Evolutionary conservation across 2,113 vertebrate species (phyloP).

Genomic region (Erpornis zantholeuca): DNA sequence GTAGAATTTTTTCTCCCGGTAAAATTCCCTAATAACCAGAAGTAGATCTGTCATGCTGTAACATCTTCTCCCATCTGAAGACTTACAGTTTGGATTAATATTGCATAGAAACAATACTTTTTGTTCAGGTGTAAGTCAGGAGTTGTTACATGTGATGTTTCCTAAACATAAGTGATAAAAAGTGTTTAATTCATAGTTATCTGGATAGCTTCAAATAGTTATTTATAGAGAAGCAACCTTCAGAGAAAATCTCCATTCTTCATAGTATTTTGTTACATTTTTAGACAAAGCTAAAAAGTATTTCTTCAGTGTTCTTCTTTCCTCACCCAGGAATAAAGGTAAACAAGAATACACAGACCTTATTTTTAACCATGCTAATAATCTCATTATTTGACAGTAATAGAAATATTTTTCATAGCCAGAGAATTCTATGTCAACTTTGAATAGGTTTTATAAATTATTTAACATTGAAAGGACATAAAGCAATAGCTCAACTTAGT

Average conservation of each 20-base stretch:
- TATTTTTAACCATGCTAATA: background rate
- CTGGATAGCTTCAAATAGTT: background rate
- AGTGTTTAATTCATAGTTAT: background rate
- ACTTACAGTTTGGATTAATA: background rate
- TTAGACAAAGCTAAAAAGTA: background rate
- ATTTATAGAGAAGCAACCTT: background rate
- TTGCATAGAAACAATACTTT: background rate
- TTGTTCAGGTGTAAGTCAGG: background rate
- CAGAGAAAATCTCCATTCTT: background rate
- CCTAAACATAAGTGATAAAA: background rate
- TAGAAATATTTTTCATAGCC: background rate
- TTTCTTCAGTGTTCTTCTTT: background rate
- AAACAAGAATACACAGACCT: background rate
- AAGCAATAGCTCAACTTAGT: background rate
- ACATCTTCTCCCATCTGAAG: background rate
- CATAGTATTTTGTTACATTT: background rate
- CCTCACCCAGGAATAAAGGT: background rate
- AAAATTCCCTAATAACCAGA: background rate
- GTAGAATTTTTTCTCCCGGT: background rate
- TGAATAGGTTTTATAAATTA: background rate
- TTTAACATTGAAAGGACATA: background rate
- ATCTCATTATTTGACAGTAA: background rate
- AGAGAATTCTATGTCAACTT: background rate
- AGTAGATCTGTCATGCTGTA: background rate
- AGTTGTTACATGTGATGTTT: background rate